Base-by-base conservation (phyloP, 2,888 invertebrate species). In the Agrochola litura region DNA sequence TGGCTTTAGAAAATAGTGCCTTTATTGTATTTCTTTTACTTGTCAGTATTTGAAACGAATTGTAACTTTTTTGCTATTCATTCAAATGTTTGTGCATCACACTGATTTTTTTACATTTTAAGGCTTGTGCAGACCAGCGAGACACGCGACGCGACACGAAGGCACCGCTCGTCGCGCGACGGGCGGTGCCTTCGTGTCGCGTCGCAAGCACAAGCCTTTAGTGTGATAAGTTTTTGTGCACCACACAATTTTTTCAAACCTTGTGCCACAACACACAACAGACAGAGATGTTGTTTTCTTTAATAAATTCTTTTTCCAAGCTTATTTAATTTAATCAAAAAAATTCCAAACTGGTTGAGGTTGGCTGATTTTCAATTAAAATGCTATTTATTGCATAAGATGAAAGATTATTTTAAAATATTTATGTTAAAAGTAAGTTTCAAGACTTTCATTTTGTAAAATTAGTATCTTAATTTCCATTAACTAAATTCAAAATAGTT, bases 1-100 rank as follows among this genome's bases (percentile, higher is more conserved):
- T 60, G 30, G 61, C 16, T 22, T 64, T 67, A 66, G 12, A 81
- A 78, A 81, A 74, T 69, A 72, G 61, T 61, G 56, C 37, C 41
- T 73, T 6, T 60, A 49, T 14, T 69, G 22, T 19, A 46, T 6
- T 30, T 52, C 30, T 30, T 25, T 60, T 14, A 72, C 6, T 73
- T n/a, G 4, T 49, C 19, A 79, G 22, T 46, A 58, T 77, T 70
- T 66, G 22, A 58, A 25, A 37, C 25, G 14, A 22, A 52, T 52
- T 37, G 22, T 46, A 19, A 16, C 2, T 49, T 12, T 30, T 80
- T 43, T 58, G 19, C 58, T 67, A 19, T 60, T 41, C 9, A 52
- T 63, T 22, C 16, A 56, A 67, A 56, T 60, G 10, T 70, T 68
- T 56, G 74, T 77, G 72, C 54, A 70, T 37, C 41, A 85, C 56